phyloP scores from a whole-genome alignment of 2,888 invertebrate species.

The Acanthopleura granulata region DNA sequence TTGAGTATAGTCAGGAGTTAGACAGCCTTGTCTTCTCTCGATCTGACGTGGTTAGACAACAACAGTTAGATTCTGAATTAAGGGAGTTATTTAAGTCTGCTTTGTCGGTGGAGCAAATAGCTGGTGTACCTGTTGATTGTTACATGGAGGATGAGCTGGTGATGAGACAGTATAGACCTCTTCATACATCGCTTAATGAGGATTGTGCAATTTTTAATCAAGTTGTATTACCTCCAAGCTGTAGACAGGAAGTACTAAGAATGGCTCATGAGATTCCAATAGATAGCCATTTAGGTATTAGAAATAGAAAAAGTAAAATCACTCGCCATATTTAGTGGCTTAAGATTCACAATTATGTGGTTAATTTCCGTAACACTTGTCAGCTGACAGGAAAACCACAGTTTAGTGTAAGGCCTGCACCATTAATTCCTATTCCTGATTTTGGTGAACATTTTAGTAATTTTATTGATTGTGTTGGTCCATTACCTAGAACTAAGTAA shows the following conservation, averaged over 20 bases:
- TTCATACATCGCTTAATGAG: conserved; percentile 19
- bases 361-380: conserved; percentile 20
- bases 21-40: too few species aligned
- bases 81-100: neutral
- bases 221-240: conserved; percentile 18
- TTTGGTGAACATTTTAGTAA: conserved; percentile 25
- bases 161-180: conserved; percentile 14
- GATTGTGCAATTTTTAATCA: conserved; percentile 12
- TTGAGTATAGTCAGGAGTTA: neutral
- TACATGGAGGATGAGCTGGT: conserved; percentile 16
- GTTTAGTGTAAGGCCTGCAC: neutral
- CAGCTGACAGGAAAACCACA: conserved; percentile 23
- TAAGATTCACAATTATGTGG: conserved; percentile 22
- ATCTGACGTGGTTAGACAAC: neutral
- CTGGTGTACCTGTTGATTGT: conserved; percentile 17
- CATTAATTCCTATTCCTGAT: too few species aligned
- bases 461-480: conserved; percentile 20
- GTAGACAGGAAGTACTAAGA: conserved; percentile 14
- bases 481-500: conserved; percentile 24
- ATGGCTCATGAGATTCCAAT: conserved; percentile 21
- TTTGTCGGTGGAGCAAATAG: conserved; percentile 2
- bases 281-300: conserved; percentile 22
- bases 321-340: conserved; percentile 24
- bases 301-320: conserved; percentile 17
- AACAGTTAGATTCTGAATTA: conserved; percentile 5